phyloP scores from a whole-genome alignment of 2,797 vertebrate genomes.

The Chelidonichthys spinosus region DNA sequence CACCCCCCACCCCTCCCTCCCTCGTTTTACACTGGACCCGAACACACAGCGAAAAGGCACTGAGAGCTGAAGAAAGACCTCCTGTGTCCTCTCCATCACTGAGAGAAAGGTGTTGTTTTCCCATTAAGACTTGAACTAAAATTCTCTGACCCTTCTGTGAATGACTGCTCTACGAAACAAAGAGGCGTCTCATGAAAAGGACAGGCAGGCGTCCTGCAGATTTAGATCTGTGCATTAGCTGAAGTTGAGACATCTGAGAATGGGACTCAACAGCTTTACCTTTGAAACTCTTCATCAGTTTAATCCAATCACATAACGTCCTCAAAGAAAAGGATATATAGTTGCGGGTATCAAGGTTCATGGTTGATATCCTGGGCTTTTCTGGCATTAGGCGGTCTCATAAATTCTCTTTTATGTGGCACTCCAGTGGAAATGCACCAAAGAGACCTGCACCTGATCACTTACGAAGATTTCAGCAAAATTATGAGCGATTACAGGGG shows the following conservation, averaged over 20 bases:
- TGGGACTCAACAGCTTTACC: slow-evolving; percentile 44
- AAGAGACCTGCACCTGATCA: slow-evolving; percentile 7
- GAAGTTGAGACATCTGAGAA: slow-evolving; percentile 58
- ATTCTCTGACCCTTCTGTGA: slow-evolving; percentile 49
- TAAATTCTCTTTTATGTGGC: slow-evolving; percentile 8
- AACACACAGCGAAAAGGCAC: slow-evolving; percentile 48
- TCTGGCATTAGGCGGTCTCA: slow-evolving; percentile 10
- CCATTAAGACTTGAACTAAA: slow-evolving; percentile 46
- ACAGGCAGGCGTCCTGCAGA: slow-evolving; percentile 42
- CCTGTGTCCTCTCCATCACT: slow-evolving; percentile 66
- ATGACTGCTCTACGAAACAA: slow-evolving; percentile 62
- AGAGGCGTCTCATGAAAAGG: slow-evolving; percentile 71
- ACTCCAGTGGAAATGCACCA: slow-evolving; percentile 1
- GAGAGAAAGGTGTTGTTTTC: slow-evolving; percentile 66
- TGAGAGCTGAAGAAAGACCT: slow-evolving; percentile 73
- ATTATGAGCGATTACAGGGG: background rate
- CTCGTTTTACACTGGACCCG: slow-evolving; percentile 62
- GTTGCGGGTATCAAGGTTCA: slow-evolving; percentile 11
- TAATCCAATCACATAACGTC: slow-evolving; percentile 25
- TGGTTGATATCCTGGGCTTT: slow-evolving; percentile 5
- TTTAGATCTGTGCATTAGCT: slow-evolving; percentile 53
- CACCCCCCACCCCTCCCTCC: slow-evolving; percentile 47
- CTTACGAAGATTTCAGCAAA: background rate
- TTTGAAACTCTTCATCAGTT: slow-evolving; percentile 31
- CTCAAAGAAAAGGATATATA: too few species aligned